Percentiles rank a stretch among this genome's conserved stretches.
These are phyloP conservation scores for Capromys pilorides DNA, from an alignment of 2,797 vertebrate species.

Conservation along the genomic window DNA sequence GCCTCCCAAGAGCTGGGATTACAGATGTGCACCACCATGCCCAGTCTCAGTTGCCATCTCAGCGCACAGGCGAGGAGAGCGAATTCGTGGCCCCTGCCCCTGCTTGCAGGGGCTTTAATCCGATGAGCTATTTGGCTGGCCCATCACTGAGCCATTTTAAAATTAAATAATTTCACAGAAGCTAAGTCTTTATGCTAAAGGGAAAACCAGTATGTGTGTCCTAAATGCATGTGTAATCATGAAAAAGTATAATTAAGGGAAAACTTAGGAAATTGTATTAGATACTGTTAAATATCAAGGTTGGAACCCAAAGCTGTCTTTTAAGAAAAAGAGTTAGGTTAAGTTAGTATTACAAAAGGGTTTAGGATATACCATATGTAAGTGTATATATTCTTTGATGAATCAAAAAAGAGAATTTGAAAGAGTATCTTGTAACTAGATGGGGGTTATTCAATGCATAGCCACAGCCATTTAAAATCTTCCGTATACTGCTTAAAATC, in stretches of 20 bases:
- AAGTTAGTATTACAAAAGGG: neutral
- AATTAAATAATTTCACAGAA: slow-evolving; percentile 7
- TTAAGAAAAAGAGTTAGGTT: neutral
- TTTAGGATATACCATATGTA: neutral
- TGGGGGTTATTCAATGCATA: neutral
- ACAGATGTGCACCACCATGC: too few relatives aligned
- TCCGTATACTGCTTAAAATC: neutral
- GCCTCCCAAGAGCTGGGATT: too few relatives aligned
- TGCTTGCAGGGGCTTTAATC: too few relatives aligned
- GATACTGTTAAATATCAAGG: neutral
- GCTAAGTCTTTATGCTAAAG: neutral
- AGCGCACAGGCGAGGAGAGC: too few relatives aligned
- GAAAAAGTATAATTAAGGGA: neutral
- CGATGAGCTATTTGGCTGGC: too few relatives aligned
- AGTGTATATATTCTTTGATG: neutral
- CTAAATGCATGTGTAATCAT: neutral
- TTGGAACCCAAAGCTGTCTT: neutral
- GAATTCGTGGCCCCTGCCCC: too few relatives aligned
- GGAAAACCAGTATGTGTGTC: neutral
- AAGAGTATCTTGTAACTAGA: neutral
- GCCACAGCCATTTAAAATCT: neutral
- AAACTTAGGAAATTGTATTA: neutral
- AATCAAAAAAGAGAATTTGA: neutral
- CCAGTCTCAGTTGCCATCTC: too few relatives aligned
- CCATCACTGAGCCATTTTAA: neutral